Percentiles rank a stretch among this genome's conserved stretches.
These are phyloP conservation scores for Pitangus sulphuratus DNA, from an alignment of 2,797 vertebrate genomes.

Conservation along the genomic window DNA sequence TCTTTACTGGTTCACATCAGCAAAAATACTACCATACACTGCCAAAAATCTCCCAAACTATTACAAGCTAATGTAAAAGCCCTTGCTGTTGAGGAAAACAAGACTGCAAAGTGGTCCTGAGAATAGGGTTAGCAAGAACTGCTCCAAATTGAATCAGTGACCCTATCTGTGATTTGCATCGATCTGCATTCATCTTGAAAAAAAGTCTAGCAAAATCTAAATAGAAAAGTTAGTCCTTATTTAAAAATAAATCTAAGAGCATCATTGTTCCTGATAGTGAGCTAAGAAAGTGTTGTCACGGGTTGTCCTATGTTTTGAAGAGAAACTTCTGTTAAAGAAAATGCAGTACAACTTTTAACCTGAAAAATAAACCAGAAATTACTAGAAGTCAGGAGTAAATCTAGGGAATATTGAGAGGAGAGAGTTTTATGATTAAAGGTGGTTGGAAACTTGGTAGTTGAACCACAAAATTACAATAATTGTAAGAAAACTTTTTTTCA, in stretches of 20 bases:
- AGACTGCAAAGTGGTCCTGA: background rate
- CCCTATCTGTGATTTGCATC: background rate
- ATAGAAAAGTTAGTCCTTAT: background rate
- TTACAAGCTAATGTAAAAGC: background rate
- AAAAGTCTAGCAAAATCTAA: background rate
- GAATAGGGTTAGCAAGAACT: background rate
- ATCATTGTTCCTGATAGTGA: rapidly evolving
- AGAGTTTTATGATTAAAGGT: background rate
- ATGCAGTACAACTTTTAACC: background rate
- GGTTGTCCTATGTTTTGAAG: background rate
- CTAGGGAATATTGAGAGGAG: background rate
- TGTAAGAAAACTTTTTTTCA: background rate
- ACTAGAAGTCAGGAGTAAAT: background rate
- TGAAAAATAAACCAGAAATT: background rate
- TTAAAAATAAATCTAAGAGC: background rate
- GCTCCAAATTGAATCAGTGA: background rate
- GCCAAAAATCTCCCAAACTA: background rate
- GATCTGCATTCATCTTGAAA: background rate
- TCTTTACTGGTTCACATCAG: background rate
- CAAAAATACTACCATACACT: background rate
- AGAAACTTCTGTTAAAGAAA: background rate
- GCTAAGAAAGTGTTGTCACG: background rate
- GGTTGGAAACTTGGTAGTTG: background rate
- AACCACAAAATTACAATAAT: background rate
- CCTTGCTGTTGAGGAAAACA: background rate